Evolutionary conservation across 1,140 invertebrate species (phyloP), one percentile per base, ranked within the genome.

Genomic region (Tetraneura akinire): DNA sequence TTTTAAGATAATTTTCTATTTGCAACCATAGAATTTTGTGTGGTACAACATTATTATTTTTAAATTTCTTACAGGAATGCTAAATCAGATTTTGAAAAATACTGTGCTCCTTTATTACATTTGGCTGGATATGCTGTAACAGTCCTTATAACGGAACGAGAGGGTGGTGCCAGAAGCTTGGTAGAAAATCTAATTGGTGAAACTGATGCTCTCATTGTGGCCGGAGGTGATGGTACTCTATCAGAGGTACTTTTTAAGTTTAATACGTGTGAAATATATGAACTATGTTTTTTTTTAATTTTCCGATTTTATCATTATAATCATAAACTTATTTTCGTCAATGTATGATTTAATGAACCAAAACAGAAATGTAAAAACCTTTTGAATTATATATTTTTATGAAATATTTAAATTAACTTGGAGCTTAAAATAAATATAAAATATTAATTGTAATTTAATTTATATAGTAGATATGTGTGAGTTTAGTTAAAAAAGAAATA

Each of bases 141-240:
- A 82, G 86, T 95, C 16, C 86, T 95, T 70, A 89, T 93, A 85
- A 97, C 95, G 1, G 92, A 95, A 84, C 91, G 91, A 68, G 92
- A 94, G 85, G 93, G 93, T 1, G 93, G 97, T 87, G 95, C 95
- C 2, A 91, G 93, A 84, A 88, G 90, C 73, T 88, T 91, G 80
- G 88, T 93, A 73, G 89, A 91, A 81, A 86, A 85, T 66, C 83
- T 92, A 37, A 87, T 89, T 29, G 89, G 89, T n/a, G 88, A 89
- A 81, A 93, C 92, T 3, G 94, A 97, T 88, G 92, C 92, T 29
- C 91, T 98, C 81, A 88, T 98, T 68, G 90, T 97, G 8, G 96
- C 95, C 81, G 96, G 96, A 26, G 96, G 96, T 37, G 94, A 97
- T 90, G 96, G 96, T 16, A 97, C 96, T 11, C 84, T 97, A 1